A percentile compares a stretch with the other conserved stretches of the same genome.
phyloP scores from a whole-genome alignment of 2,888 invertebrate species.

The Cactoblastis cactorum region DNA sequence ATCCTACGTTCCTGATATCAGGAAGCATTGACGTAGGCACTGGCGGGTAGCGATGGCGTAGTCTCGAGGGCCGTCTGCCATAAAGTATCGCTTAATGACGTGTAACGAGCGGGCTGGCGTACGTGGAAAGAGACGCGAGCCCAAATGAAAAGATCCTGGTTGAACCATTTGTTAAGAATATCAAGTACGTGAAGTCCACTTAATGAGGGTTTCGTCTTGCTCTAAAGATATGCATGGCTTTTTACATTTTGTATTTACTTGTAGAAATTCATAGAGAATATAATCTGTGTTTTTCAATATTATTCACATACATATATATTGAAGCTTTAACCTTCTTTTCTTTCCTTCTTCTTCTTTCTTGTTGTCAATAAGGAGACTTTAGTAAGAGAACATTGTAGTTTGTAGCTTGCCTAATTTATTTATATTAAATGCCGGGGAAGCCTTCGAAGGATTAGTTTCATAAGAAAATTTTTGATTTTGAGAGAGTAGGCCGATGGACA shows the following conservation, averaged over 20 bases:
- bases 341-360: too few relatives aligned
- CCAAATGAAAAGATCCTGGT: constrained; percentile 31
- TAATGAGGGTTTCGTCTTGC: neutral
- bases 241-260: neutral
- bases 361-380: too few relatives aligned
- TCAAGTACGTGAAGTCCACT: constrained; percentile 19
- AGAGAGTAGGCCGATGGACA: too few relatives aligned
- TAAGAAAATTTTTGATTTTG: too few relatives aligned
- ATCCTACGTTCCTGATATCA: constrained; percentile 29
- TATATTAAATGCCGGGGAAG: too few relatives aligned
- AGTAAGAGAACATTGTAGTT: too few relatives aligned
- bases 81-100: constrained; percentile 80
- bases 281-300: too few relatives aligned
- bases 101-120: constrained; percentile 71
- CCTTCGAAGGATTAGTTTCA: too few relatives aligned
- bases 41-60: constrained; percentile 45
- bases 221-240: neutral
- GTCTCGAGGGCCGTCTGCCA: constrained; percentile 78
- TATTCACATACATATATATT: too few relatives aligned
- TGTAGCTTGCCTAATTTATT: too few relatives aligned
- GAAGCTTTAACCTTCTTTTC: too few relatives aligned
- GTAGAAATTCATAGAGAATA: too few relatives aligned
- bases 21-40: constrained; percentile 30
- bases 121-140: constrained; percentile 45
- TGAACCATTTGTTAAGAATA: constrained; percentile 31